Evolutionary conservation across 1,140 invertebrate species (phyloP).

Genomic region (Stegodyphus dumicola): DNA sequence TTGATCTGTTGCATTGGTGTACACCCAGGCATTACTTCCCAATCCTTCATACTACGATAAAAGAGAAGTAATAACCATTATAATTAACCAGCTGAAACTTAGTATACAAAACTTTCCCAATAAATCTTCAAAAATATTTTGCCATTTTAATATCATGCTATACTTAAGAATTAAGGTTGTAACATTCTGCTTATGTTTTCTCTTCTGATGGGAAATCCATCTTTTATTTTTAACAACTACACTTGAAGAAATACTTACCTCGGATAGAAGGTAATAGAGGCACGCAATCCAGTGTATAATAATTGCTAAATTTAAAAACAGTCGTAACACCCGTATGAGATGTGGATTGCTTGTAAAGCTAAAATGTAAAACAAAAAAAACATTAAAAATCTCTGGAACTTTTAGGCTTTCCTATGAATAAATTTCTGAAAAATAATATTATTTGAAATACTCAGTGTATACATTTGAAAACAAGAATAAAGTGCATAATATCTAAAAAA

Average conservation of each 20-base stretch:
- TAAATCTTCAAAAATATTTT: too few relatives aligned
- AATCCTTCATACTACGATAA: slow-evolving; percentile 58
- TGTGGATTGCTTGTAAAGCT: slow-evolving; percentile 62
- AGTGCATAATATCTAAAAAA: too few relatives aligned
- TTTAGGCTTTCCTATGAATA: too few relatives aligned
- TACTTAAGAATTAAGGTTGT: too few relatives aligned
- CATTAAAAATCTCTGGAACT: neutral
- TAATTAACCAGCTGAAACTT: too few relatives aligned
- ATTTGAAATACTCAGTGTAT: too few relatives aligned
- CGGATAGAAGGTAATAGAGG: slow-evolving; percentile 55
- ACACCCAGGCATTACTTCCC: slow-evolving; percentile 57
- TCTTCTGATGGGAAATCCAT: too few relatives aligned
- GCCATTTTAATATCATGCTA: too few relatives aligned
- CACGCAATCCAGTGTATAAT: slow-evolving; percentile 62
- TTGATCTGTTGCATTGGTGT: slow-evolving; percentile 45
- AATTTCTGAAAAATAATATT: too few relatives aligned
- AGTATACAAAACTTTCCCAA: too few relatives aligned
- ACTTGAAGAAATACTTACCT: slow-evolving; percentile 26
- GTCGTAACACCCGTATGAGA: slow-evolving; percentile 45
- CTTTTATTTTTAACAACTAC: neutral
- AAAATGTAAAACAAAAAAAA: slow-evolving; percentile 3
- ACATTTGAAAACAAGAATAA: too few relatives aligned
- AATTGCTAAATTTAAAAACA: slow-evolving; percentile 47
- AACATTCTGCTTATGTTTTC: too few relatives aligned
- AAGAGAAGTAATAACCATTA: neutral